Percentiles rank a stretch among this genome's conserved stretches.
These are phyloP conservation scores for Umimayanthus chanpuru DNA, from an alignment of 92 coral and sea anemone species.

Conservation along the genomic window DNA sequence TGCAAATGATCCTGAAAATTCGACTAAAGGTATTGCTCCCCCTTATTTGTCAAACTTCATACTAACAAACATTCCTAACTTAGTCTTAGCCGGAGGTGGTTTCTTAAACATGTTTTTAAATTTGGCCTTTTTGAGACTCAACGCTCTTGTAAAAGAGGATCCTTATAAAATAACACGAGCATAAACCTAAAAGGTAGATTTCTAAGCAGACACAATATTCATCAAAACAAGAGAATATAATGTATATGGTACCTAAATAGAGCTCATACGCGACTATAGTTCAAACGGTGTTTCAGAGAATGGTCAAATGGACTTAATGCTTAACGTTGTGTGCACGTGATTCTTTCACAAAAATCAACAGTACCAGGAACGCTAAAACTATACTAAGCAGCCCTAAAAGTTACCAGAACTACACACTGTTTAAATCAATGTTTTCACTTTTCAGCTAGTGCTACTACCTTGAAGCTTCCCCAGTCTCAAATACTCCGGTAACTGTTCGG, in stretches of 20 bases:
- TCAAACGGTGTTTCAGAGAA: not conserved
- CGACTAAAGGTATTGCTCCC: too few species aligned
- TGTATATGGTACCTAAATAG: too few species aligned
- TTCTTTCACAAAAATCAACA: too few species aligned
- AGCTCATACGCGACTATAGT: not conserved
- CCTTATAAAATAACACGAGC: too few species aligned
- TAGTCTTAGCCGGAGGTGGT: too few species aligned
- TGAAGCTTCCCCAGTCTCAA: conserved; percentile 87
- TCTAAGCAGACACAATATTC: not conserved
- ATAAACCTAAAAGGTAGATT: not conserved
- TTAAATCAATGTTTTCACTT: not conserved
- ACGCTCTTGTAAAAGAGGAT: too few species aligned
- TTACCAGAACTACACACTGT: not conserved
- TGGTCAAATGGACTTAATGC: not conserved
- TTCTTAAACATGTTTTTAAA: too few species aligned
- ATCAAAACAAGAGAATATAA: not conserved
- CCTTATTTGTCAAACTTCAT: too few species aligned
- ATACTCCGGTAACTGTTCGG: conserved; percentile 90
- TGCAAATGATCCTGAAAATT: too few species aligned
- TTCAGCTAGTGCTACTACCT: conserved; percentile 56
- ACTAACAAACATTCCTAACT: too few species aligned
- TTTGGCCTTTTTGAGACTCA: too few species aligned
- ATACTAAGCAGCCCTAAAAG: not conserved
- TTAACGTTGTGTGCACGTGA: too few species aligned
- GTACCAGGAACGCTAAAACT: not conserved